phyloP scores from a whole-genome alignment of 2,888 invertebrate species.

The Schizaphis graminum region DNA sequence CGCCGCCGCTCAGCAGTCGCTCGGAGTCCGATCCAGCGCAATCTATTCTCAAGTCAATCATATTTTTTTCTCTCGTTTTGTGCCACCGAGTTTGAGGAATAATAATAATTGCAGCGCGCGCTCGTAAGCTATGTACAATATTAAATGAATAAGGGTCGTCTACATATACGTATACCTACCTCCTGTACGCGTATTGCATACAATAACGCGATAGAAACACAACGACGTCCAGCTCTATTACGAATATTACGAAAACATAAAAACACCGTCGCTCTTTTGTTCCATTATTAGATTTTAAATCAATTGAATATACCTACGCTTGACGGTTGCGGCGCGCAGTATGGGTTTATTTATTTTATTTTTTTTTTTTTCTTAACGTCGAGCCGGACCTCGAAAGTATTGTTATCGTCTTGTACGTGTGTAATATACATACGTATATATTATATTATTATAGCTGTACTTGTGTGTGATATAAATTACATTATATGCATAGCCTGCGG shows the following conservation, averaged over 20 bases:
- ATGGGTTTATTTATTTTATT: conserved; percentile 56
- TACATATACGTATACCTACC: not conserved
- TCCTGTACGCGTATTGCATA: not conserved
- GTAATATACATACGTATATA: not conserved
- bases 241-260: conserved; percentile 58
- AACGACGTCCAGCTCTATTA: conserved; percentile 58
- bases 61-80: conserved; percentile 26
- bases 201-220: conserved; percentile 26
- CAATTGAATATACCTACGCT: conserved; percentile 52
- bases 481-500: not conserved
- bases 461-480: not conserved
- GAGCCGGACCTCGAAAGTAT: conserved; percentile 48
- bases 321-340: conserved; percentile 57
- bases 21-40: conserved; percentile 27
- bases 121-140: not conserved
- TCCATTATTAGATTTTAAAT: conserved; percentile 58
- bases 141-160: not conserved
- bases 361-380: conserved; percentile 37
- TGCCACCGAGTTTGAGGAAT: conserved; percentile 42
- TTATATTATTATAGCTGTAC: conserved; percentile 7
- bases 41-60: conserved; percentile 63
- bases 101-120: not conserved
- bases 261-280: conserved; percentile 54
- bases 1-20: not conserved
- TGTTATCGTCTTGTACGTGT: conserved; percentile 9